Evolutionary conservation across 2,113 vertebrate genomes (phyloP), one percentile per base, ranked within the genome.

Genomic region (Brachirus orientalis): DNA sequence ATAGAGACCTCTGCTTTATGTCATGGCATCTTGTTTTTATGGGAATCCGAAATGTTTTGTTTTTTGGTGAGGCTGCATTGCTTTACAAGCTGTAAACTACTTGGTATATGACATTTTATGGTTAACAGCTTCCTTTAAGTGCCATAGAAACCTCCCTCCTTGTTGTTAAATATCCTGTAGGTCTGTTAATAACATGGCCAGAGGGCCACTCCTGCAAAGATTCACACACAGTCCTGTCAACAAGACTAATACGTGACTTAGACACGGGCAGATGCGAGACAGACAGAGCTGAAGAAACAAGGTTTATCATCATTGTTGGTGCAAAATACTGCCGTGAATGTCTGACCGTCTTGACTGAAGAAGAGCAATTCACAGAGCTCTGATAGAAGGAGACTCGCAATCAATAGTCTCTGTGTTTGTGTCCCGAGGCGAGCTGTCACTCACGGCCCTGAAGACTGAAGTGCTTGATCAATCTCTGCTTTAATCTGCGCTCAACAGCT

Each of bases 381-480:
- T 93, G 91, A 95, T 88, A 80, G 75, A 78, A 79, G 87, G 74
- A 76, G 92, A 93, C 93, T 92, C 89, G 89, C 89, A 90, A 93
- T 93, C 89, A 89, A 93, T 92, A 91, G 72, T 68, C 4, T 75
- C 56, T 47, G 36, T 80, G 80, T 83, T 77, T 79, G 81, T 72
- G 68, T 79, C 83, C 79, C 57, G 44, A 0, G 83, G 81, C 83
- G 40, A n/a, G 43, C 71, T 63, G 82, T 69, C 85, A 40, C 36
- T 77, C 80, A 82, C 14, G 0, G 43, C 66, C 43, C 68, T 1
- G 53, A 69, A 10, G 67, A 60, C 63, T 46, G 60, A 64, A 28
- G 72, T 8, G 60, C 86, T 65, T 80, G 85, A 87, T 87, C 66
- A 64, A 43, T 72, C 64, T 61, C 57, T 45, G 53, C 71, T 76